A percentile compares a stretch with the other conserved stretches of the same genome.
phyloP scores from a whole-genome alignment of 2,113 vertebrate genomes.

The Brienomyrus longianalis region DNA sequence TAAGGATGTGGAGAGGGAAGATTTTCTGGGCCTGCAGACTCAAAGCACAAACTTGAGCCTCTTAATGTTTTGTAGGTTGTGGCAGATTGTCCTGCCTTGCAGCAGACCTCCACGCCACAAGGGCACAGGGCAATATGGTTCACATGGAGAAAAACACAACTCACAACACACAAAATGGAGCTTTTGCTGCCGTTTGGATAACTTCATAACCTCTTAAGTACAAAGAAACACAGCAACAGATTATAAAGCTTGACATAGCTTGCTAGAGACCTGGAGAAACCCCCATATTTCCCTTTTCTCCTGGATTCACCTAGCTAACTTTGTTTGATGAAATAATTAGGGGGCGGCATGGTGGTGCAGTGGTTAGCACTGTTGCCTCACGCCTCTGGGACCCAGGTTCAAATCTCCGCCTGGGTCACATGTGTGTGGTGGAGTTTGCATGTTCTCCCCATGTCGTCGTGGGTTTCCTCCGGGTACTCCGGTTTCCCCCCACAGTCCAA shows the following conservation, averaged over 20 bases:
- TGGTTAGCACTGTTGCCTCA: no score
- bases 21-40: neutral
- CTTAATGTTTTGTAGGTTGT: neutral
- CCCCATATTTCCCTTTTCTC: neutral
- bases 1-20: neutral
- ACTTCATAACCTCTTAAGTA: neutral
- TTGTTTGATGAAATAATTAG: neutral
- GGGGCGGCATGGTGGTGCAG: no score
- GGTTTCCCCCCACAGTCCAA: no score
- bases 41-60: neutral
- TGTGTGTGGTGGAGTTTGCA: no score
- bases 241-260: neutral
- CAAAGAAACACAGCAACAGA: neutral
- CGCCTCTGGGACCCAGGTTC: no score
- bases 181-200: neutral
- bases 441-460: no score
- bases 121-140: neutral
- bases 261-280: neutral
- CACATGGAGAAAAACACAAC: neutral
- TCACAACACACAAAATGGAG: neutral
- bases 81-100: neutral
- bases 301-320: neutral
- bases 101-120: neutral
- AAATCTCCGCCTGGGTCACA: no score
- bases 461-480: no score